A percentile compares a stretch with the other conserved stretches of the same genome.
Evolutionary conservation across 2,888 invertebrate species (phyloP).

Genomic region (Zhuqinia jingwanae): DNA sequence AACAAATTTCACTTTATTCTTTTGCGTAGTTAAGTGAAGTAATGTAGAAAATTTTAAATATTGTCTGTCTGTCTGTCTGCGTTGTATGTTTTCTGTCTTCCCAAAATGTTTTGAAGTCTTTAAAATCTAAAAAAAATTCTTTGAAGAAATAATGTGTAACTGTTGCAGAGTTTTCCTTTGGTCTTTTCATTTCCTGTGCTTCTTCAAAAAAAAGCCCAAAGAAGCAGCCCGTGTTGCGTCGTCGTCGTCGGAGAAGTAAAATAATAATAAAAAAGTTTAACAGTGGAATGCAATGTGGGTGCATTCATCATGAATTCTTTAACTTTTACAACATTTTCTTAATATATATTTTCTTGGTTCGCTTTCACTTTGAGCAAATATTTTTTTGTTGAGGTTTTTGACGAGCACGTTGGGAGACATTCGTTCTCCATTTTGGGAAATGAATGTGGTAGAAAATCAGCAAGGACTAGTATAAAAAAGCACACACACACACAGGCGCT

Average conservation of each 20-base stretch:
- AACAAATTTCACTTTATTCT: background rate
- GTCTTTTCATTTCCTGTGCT: background rate
- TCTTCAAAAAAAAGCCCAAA: background rate
- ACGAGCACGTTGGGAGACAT: constrained; percentile 4
- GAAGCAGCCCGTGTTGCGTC: background rate
- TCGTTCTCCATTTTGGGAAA: background rate
- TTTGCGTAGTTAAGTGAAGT: background rate
- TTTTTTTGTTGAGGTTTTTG: background rate
- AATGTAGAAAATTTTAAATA: background rate
- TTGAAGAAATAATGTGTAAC: no score
- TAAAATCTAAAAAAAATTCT: no score
- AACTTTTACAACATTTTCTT: constrained; percentile 7
- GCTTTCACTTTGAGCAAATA: background rate
- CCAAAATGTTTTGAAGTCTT: no score
- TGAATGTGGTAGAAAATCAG: background rate
- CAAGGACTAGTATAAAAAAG: no score
- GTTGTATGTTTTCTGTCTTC: no score
- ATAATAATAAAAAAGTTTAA: background rate
- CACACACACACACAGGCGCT: background rate
- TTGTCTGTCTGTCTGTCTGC: background rate
- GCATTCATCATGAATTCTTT: constrained; percentile 56
- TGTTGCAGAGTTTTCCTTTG: background rate
- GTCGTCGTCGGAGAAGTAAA: no score
- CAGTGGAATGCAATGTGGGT: constrained; percentile 57
- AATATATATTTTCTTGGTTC: background rate